phyloP scores from a whole-genome alignment of 2,113 vertebrate species.

The Chiloscyllium plagiosum region DNA sequence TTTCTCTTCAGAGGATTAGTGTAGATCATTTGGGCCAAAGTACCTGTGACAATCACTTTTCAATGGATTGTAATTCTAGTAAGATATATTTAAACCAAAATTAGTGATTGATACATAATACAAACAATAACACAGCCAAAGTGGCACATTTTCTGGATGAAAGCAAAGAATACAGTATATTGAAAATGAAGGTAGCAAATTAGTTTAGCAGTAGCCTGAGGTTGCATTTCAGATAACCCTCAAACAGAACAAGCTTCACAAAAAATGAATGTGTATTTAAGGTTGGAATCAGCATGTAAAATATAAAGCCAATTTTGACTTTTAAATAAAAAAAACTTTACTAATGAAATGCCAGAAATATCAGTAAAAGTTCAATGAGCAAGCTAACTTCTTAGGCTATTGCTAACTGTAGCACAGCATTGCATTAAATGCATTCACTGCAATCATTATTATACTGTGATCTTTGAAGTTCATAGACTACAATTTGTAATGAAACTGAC shows the following conservation, averaged over 20 bases:
- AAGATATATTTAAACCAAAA: no score
- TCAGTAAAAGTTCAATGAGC: no score
- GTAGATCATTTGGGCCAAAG: no score
- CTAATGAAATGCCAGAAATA: not conserved
- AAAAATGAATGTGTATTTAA: not conserved
- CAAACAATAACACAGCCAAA: no score
- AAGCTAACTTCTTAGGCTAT: not conserved
- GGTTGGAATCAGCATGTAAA: not conserved
- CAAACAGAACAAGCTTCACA: not conserved
- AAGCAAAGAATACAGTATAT: no score
- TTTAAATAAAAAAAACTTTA: not conserved
- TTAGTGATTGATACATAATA: no score
- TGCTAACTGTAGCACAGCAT: not conserved
- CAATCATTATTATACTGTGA: not conserved
- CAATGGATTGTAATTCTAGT: no score
- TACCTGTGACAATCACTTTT: no score
- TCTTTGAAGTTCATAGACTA: slow-evolving; percentile 3
- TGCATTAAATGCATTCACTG: not conserved
- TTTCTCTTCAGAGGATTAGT: no score
- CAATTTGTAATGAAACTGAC: slow-evolving; percentile 4
- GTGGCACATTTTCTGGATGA: no score
- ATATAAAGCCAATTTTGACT: not conserved
- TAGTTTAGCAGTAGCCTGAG: not conserved
- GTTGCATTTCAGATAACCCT: not conserved
- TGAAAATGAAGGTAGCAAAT: not conserved